These are phyloP conservation scores for Cryptoblepharus egeriae DNA, from an alignment of 2,797 vertebrate species.

Conservation along the genomic window DNA sequence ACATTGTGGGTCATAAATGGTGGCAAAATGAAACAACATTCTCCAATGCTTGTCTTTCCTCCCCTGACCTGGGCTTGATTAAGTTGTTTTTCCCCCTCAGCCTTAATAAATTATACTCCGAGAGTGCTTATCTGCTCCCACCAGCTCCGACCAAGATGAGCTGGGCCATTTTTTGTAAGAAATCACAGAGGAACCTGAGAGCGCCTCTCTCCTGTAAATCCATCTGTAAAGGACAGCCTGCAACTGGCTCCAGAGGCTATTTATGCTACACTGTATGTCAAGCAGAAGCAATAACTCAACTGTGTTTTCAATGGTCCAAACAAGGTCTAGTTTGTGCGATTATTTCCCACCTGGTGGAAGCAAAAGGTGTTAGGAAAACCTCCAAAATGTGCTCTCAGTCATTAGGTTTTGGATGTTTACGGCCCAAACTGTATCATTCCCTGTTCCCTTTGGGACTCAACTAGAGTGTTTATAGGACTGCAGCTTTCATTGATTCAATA, in stretches of 20 bases:
- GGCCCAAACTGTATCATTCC: background rate
- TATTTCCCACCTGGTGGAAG: background rate
- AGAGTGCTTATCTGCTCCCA: constrained; percentile 46
- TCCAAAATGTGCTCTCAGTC: background rate
- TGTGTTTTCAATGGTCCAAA: background rate
- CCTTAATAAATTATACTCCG: constrained; percentile 28
- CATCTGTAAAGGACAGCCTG: background rate
- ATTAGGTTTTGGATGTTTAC: fast-evolving
- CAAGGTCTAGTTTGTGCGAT: background rate
- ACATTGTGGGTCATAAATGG: background rate
- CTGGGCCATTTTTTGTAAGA: constrained; percentile 15
- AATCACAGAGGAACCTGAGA: constrained; percentile 6
- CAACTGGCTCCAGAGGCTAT: background rate
- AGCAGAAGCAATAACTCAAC: background rate
- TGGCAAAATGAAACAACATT: background rate
- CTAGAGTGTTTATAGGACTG: too few relatives aligned
- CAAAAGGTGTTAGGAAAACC: fast-evolving
- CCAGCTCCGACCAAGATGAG: constrained; percentile 32
- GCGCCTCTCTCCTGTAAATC: constrained; percentile 21
- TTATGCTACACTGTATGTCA: background rate
- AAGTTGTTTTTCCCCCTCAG: background rate
- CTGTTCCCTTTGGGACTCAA: background rate
- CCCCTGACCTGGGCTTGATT: constrained; percentile 6
- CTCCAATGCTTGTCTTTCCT: background rate
- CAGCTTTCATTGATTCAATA: too few relatives aligned